Conservation (phyloP, 2,113 vertebrate genomes). For the Oryzias javanicus region DNA sequence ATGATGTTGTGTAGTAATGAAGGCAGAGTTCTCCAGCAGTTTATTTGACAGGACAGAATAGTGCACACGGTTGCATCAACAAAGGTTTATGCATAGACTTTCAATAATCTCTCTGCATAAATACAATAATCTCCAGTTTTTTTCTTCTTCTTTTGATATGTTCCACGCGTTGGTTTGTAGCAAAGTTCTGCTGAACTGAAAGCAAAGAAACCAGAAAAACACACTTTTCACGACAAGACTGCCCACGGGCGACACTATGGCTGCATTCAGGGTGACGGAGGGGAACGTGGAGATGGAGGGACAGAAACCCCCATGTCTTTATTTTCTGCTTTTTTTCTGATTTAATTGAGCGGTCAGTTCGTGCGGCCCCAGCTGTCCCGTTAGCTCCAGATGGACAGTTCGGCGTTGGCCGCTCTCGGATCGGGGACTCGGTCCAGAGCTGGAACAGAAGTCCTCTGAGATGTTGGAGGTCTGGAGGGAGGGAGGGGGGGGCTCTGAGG, state of each 20-base stretch:
- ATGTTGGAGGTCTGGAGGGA: slow-evolving; percentile 27
- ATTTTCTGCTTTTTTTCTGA: not conserved
- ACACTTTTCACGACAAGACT: slow-evolving; percentile 62
- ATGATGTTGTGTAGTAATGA: not conserved
- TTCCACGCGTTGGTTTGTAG: slow-evolving; percentile 32
- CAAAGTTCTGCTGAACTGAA: slow-evolving; percentile 35
- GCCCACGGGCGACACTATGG: slow-evolving; percentile 63
- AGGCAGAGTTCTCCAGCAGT: slow-evolving; percentile 48
- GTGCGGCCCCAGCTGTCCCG: slow-evolving; percentile 27
- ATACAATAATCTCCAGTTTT: slow-evolving; percentile 31
- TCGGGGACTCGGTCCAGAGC: slow-evolving; percentile 23
- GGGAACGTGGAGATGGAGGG: not conserved
- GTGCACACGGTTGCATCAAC: slow-evolving; percentile 71
- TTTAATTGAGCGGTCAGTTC: not conserved
- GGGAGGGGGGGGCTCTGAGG: no score
- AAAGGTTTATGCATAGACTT: slow-evolving; percentile 76
- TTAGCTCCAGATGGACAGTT: slow-evolving; percentile 28
- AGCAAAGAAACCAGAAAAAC: slow-evolving; percentile 37
- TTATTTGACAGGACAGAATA: slow-evolving; percentile 71
- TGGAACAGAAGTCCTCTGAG: slow-evolving; percentile 23
- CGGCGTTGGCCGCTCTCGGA: slow-evolving; percentile 20
- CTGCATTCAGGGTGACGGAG: slow-evolving; percentile 53
- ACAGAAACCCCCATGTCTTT: slow-evolving; percentile 19
- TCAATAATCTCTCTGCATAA: slow-evolving; percentile 49
- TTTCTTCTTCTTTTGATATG: slow-evolving; percentile 40